Percentiles rank a stretch among this genome's conserved stretches.
These are phyloP conservation scores for Nomada fucata DNA, from an alignment of 2,888 invertebrate species.

Conservation along the genomic window DNA sequence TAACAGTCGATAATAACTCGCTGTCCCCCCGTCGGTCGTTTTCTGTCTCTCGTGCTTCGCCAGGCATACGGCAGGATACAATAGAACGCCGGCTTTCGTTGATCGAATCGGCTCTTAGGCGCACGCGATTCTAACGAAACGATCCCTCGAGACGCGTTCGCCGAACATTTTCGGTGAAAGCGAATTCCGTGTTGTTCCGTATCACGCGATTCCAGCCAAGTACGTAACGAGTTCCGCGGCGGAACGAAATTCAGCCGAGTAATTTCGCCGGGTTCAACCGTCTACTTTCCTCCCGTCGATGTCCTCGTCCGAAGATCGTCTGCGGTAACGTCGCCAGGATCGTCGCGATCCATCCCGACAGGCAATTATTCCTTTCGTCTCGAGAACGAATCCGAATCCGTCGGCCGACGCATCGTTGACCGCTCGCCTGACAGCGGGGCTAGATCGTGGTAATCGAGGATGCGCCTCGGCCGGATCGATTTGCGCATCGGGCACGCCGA, in stretches of 20 bases:
- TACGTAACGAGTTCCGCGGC: no score
- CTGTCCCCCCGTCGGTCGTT: not conserved
- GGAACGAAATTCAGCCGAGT: no score
- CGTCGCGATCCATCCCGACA: slow-evolving; percentile 38
- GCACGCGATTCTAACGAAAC: slow-evolving; percentile 12
- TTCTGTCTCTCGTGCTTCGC: slow-evolving; percentile 23
- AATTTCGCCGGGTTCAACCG: no score
- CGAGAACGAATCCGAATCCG: slow-evolving; percentile 37
- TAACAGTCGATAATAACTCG: slow-evolving; percentile 39
- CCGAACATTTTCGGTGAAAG: no score
- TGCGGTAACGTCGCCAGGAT: not conserved
- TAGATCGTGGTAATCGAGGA: slow-evolving; percentile 49
- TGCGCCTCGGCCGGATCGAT: slow-evolving; percentile 59
- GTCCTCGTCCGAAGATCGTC: no score
- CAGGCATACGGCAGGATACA: not conserved
- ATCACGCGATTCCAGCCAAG: no score
- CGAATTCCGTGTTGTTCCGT: no score
- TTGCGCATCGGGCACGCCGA: slow-evolving; percentile 48
- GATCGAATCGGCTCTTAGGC: not conserved
- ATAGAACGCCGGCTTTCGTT: slow-evolving; percentile 30
- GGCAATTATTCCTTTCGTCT: slow-evolving; percentile 43
- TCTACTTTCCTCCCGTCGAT: no score
- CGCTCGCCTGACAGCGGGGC: not conserved
- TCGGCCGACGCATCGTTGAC: not conserved
- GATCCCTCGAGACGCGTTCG: not conserved